phyloP scores from a whole-genome alignment of 2,888 invertebrate species.

The Apeira syringaria region DNA sequence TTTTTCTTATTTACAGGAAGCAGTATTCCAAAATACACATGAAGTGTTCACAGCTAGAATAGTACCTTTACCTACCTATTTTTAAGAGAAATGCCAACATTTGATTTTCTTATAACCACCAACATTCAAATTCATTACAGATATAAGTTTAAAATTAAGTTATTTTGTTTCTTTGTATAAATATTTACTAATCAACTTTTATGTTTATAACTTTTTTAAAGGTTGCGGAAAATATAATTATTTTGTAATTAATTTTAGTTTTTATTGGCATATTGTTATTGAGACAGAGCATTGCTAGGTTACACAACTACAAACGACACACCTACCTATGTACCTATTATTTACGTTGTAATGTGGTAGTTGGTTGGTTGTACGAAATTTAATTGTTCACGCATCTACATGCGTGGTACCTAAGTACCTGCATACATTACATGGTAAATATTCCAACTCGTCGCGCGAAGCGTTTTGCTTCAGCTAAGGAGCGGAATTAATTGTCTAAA shows the following conservation, averaged over 20 bases:
- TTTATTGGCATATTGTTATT: slow-evolving; percentile 32
- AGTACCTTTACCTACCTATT: slow-evolving; percentile 40
- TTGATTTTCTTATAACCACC: slow-evolving; percentile 67
- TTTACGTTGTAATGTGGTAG: slow-evolving; percentile 18
- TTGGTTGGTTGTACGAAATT: slow-evolving; percentile 35
- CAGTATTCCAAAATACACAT: slow-evolving; percentile 83
- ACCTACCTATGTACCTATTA: slow-evolving; percentile 19
- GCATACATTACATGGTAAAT: too few species aligned
- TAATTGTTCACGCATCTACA: too few species aligned
- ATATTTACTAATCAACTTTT: slow-evolving; percentile 44
- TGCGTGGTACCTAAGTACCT: too few species aligned
- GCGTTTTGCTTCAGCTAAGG: too few species aligned
- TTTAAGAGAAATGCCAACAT: slow-evolving; percentile 74
- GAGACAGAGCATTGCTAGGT: slow-evolving; percentile 4
- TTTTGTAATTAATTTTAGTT: slow-evolving; percentile 32
- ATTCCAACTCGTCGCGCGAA: too few species aligned
- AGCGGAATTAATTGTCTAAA: too few species aligned
- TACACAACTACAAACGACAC: slow-evolving; percentile 2
- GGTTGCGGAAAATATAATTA: slow-evolving; percentile 29
- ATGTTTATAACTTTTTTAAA: slow-evolving; percentile 27
- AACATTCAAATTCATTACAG: slow-evolving; percentile 57
- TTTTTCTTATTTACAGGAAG: slow-evolving; percentile 76
- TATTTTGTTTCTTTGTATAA: slow-evolving; percentile 46
- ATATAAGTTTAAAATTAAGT: slow-evolving; percentile 70
- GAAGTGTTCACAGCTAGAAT: slow-evolving; percentile 76